Base-by-base conservation (phyloP, 2,113 vertebrate species). In the Arvicanthis niloticus region DNA sequence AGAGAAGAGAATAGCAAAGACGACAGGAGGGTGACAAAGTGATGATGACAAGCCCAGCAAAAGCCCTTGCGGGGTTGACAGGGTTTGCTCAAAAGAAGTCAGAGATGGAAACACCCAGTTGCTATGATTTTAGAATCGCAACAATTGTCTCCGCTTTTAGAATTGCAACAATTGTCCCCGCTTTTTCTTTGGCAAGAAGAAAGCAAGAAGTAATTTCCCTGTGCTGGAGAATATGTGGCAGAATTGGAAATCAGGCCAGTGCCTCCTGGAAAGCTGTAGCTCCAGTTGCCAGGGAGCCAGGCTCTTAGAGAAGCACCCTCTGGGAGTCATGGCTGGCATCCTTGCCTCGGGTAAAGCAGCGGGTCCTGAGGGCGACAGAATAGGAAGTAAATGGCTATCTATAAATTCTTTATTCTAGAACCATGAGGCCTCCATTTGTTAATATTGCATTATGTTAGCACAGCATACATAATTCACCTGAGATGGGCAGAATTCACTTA, bases 261-360 rank as follows among this genome's bases (percentile, higher is more conserved):
- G 10, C 4, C 4, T 2, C 62, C 67, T 45, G 40, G n/a, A 70
- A 67, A 67, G 29, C 72, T 34, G 37, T 22, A 42, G 45, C 34
- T 26, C 26, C 56, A 68, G 11, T 10, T 24, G 5, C 1, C 12
- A 37, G 0, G 1, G 0, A 6, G 42, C n/a, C 3, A 17, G 16
- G 22, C 22, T 26, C 31, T 12, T 15, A 4, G 7, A 45, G 58
- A 56, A 45, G 13, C 7, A 5, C 31, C 34, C 56, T 42, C 10
- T 2, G 60, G 19, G 68, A 58, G 7, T 5, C 7, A 19, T 11
- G 1, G 3, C n/a, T 37, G 17, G 22, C 76, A 76, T 51, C 56
- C 53, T 53, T 82, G 45, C 24, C 58, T 19, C 58, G 45, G 53
- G 80, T 2, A 26, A 73, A 67, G 45, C 16, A 65, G 5, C 10